These are phyloP conservation scores for Leptopilina drosophilae DNA, from an alignment of 2,888 invertebrate species.

Conservation along the genomic window DNA sequence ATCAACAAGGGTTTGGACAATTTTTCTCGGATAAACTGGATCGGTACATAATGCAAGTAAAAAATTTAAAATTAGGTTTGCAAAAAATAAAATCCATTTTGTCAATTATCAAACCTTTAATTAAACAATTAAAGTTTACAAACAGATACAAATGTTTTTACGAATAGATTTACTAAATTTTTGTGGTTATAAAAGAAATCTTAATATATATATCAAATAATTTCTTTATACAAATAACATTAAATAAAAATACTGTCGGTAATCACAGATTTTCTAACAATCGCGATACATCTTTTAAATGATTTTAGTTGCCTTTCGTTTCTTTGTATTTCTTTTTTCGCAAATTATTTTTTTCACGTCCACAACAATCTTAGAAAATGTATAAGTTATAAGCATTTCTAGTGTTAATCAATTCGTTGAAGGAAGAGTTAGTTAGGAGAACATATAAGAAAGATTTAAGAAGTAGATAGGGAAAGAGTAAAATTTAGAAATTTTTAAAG, in stretches of 20 bases:
- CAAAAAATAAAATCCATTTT: not conserved
- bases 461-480: too few species aligned
- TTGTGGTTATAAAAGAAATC: conserved; percentile 14
- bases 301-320: not conserved
- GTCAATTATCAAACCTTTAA: conserved; percentile 8
- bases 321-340: not conserved
- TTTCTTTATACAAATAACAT: not conserved
- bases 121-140: not conserved
- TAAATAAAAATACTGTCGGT: not conserved
- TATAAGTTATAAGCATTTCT: not conserved
- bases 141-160: conserved; percentile 35
- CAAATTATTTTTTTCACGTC: not conserved
- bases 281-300: not conserved
- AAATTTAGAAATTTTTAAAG: too few species aligned
- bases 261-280: not conserved
- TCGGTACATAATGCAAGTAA: too few species aligned
- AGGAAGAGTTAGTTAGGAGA: too few species aligned
- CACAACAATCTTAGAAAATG: not conserved
- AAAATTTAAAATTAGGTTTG: too few species aligned
- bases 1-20: conserved; percentile 22
- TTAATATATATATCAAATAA: not conserved
- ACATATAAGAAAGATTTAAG: too few species aligned
- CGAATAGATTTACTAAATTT: conserved; percentile 27
- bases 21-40: too few species aligned
- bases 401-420: not conserved